Evolutionary conservation across 2,113 vertebrate species (phyloP), one percentile per base, ranked within the genome.

Genomic region (Rhinichthys klamathensis): DNA sequence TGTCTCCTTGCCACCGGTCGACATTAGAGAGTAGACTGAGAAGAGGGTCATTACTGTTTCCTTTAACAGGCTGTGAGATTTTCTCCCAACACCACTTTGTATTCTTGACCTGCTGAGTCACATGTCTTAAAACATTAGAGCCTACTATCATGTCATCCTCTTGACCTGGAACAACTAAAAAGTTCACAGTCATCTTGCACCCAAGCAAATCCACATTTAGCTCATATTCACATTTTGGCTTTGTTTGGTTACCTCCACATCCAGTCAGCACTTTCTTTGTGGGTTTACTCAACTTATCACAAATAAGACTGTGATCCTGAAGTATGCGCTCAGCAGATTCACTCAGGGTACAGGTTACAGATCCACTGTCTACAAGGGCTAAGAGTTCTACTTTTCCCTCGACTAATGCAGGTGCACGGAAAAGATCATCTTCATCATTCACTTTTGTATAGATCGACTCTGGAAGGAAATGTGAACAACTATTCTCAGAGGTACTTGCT

Each of bases 41-140:
- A 10, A 46, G 44, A 46, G 44, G 9, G 44, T 46, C 44, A 46
- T 12, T 46, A 46, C 44, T 12, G 9, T 46, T 74, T 11, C 46
- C 27, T 0, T 67, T 32, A 27, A 67, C 63, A 0, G 27, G 63
- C 15, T 67, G 63, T 32, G 13, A 41, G 3, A 74, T 73, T 12
- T n/a, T 73, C 23, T 73, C 70, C 70, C 70, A 74, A n/a, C 46
- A 74, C 70, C 70, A 73, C 6, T 73, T n/a, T 73, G 70, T 73
- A 3, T 12, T 73, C 38, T 73, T 73, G 2, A n/a, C 70, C 38
- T 73, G 38, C 23, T n/a, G 6, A 41, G 70, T 73, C 21, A 73
- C 70, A 2, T 73, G 70, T n/a, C 70, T 73, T n/a, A 73, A 46
- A 41, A 73, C 70, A 74, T 85, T 9, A 16, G n/a, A 2, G 83